Evolutionary conservation across 2,888 invertebrate species (phyloP).

Genomic region (Dolichomitus sp.): DNA sequence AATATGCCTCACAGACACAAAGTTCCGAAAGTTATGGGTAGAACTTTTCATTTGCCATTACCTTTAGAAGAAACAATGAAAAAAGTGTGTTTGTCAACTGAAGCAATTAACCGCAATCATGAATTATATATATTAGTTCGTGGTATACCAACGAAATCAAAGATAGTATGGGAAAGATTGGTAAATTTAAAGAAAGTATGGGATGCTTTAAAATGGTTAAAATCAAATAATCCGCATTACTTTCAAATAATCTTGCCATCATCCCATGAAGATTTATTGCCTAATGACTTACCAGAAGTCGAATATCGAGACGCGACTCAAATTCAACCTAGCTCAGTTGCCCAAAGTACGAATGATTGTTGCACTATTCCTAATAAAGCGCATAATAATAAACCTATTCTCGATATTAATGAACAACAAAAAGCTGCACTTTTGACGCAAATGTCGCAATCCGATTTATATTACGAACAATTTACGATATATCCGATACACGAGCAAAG

Average conservation of each 20-base stretch:
- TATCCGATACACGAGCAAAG: constrained; percentile 68
- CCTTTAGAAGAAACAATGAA: constrained; percentile 78
- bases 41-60: too few relatives aligned
- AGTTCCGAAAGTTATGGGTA: constrained; percentile 75
- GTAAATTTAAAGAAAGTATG: constrained; percentile 78
- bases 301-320: constrained; percentile 12
- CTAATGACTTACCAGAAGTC: constrained; percentile 4
- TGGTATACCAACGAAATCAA: constrained; percentile 75
- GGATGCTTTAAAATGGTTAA: constrained; percentile 74
- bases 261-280: constrained; percentile 35
- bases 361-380: not conserved
- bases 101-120: constrained; percentile 72
- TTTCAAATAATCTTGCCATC: constrained; percentile 71
- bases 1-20: constrained; percentile 73
- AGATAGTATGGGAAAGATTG: constrained; percentile 75
- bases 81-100: constrained; percentile 77
- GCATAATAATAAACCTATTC: not conserved
- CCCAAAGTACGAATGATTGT: not conserved
- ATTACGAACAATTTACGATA: constrained; percentile 62
- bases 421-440: constrained; percentile 55
- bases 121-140: constrained; percentile 78
- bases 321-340: not conserved
- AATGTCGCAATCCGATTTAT: constrained; percentile 59
- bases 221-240: constrained; percentile 76
- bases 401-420: not conserved